phyloP scores from a whole-genome alignment of 2,888 invertebrate genomes.

The Yponomeuta evonymella region DNA sequence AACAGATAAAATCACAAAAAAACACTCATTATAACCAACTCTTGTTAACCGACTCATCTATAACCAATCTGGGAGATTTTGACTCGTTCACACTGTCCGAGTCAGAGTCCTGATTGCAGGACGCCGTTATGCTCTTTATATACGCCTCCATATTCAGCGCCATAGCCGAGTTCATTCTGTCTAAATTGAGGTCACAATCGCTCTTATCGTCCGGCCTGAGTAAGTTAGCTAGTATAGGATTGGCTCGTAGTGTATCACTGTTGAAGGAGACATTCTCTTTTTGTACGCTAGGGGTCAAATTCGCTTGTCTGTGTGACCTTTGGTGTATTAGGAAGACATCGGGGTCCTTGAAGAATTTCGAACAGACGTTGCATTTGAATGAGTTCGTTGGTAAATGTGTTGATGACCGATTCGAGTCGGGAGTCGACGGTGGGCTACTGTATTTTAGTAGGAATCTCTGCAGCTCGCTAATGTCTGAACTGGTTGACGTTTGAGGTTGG shows the following conservation, averaged over 20 bases:
- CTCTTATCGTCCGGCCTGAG: conserved; percentile 32
- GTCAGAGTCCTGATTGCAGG: conserved; percentile 12
- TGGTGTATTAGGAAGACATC: conserved; percentile 59
- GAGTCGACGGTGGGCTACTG: background rate
- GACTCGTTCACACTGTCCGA: conserved; percentile 32
- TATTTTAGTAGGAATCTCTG: conserved; percentile 2
- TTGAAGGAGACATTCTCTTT: conserved; percentile 42
- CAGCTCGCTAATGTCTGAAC: background rate
- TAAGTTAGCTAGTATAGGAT: conserved; percentile 61
- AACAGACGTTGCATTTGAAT: conserved; percentile 31
- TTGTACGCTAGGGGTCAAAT: conserved; percentile 25
- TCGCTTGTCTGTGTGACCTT: conserved; percentile 36
- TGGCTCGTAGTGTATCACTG: conserved; percentile 49
- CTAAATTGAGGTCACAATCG: conserved; percentile 24
- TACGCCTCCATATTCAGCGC: conserved; percentile 54
- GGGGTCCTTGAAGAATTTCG: conserved; percentile 66
- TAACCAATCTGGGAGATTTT: conserved; percentile 30
- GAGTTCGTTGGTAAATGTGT: background rate
- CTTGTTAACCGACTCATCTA: conserved; percentile 10
- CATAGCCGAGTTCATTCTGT: conserved; percentile 51
- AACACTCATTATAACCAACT: background rate
- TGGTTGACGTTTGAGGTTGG: background rate
- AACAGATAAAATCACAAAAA: no score
- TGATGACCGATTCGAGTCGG: background rate
- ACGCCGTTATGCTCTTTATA: conserved; percentile 25